These are phyloP conservation scores for Cryptus armator DNA, from an alignment of 2,888 invertebrate species.

Conservation along the genomic window DNA sequence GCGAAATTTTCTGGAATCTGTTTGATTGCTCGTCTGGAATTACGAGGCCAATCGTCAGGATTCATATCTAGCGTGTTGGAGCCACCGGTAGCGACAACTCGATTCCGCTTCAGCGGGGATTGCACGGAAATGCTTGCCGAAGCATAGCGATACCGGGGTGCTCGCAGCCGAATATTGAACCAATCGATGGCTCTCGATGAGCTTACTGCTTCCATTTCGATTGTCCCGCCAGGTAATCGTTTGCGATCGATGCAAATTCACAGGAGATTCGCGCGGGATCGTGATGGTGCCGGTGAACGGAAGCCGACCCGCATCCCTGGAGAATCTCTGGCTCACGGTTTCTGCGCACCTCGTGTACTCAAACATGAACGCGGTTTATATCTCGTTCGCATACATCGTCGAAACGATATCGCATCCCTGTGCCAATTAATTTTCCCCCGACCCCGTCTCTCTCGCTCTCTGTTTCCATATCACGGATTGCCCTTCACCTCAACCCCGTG, in stretches of 20 bases:
- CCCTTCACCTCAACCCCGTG: slow-evolving; percentile 11
- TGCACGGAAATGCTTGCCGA: slow-evolving; percentile 12
- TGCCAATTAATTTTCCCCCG: slow-evolving; percentile 39
- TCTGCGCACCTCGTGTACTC: slow-evolving; percentile 1
- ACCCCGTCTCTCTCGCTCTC: slow-evolving; percentile 18
- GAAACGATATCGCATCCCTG: slow-evolving; percentile 28
- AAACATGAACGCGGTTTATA: slow-evolving; percentile 27
- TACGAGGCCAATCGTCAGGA: slow-evolving; percentile 15
- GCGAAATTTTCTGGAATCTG: neutral
- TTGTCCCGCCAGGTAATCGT: slow-evolving; percentile 46
- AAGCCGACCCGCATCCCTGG: slow-evolving; percentile 24
- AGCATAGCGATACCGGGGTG: slow-evolving; percentile 13
- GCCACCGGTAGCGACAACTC: neutral
- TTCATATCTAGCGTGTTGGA: neutral
- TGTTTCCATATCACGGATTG: neutral
- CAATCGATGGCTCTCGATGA: slow-evolving; percentile 45
- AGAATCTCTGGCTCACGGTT: neutral
- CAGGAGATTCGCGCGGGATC: slow-evolving; percentile 37
- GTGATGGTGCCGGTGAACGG: slow-evolving; percentile 26
- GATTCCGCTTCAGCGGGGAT: slow-evolving; percentile 4
- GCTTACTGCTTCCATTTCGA: slow-evolving; percentile 47
- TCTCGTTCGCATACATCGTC: slow-evolving; percentile 10
- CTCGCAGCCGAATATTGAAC: slow-evolving; percentile 1
- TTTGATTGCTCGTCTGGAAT: slow-evolving; percentile 4
- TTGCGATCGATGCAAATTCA: slow-evolving; percentile 32